A percentile compares a stretch with the other conserved stretches of the same genome.
Evolutionary conservation across 2,797 vertebrate species (phyloP).

Genomic region (Heliangelus exortis): DNA sequence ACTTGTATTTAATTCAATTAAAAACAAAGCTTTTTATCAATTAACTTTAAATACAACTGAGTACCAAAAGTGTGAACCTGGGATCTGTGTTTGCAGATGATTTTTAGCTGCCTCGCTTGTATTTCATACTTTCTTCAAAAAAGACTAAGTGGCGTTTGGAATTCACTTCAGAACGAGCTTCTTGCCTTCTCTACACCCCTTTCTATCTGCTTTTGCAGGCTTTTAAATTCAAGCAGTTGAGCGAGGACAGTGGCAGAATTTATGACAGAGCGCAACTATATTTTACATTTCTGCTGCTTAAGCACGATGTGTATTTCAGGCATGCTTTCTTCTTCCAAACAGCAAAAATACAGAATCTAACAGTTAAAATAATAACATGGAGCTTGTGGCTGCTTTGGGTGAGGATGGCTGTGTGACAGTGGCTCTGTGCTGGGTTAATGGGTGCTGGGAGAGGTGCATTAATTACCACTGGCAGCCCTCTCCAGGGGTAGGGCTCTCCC

Average conservation of each 20-base stretch:
- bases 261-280: neutral
- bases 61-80: constrained; percentile 35
- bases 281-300: neutral
- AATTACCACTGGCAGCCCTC: neutral
- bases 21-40: constrained; percentile 59
- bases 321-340: neutral
- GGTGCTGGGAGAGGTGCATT: neutral
- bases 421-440: fast-evolving
- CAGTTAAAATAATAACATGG: neutral
- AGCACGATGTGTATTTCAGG: fast-evolving
- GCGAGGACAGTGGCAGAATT: neutral
- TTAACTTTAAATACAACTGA: constrained; percentile 31
- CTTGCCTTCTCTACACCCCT: neutral
- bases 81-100: constrained; percentile 17
- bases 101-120: constrained; percentile 4
- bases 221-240: neutral
- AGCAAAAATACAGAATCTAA: neutral
- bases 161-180: neutral
- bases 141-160: neutral
- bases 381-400: neutral
- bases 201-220: neutral
- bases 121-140: neutral
- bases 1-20: constrained; percentile 66
- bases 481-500: neutral
- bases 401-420: fast-evolving